Percentiles rank a stretch among this genome's conserved stretches.
phyloP scores from a whole-genome alignment of 2,797 vertebrate species.

The Mionectes olivaceus region DNA sequence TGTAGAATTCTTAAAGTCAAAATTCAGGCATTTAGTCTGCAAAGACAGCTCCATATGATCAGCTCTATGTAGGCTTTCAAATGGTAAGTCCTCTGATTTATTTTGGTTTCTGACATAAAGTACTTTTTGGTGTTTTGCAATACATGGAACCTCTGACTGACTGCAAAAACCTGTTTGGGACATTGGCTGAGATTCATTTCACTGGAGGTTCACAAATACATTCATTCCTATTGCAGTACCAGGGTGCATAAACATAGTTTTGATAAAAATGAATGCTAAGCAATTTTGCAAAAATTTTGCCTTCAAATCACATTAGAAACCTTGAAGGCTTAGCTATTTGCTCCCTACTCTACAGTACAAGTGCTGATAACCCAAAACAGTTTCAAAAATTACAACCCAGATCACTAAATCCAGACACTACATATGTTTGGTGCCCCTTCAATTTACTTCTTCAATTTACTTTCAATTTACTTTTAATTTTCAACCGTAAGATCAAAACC shows the following conservation, averaged over 20 bases:
- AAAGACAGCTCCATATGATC: background rate
- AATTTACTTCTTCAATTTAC: slow-evolving; percentile 44
- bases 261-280: background rate
- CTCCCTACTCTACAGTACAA: background rate
- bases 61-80: background rate
- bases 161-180: background rate
- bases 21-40: background rate
- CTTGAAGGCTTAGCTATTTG: background rate
- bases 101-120: background rate
- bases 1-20: background rate
- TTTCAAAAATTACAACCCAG: slow-evolving; percentile 8
- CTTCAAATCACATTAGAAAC: background rate
- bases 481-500: slow-evolving; percentile 43
- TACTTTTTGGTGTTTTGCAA: background rate
- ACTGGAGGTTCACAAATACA: background rate
- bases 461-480: slow-evolving; percentile 52
- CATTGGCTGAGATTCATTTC: background rate
- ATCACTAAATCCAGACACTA: background rate
- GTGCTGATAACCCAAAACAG: background rate
- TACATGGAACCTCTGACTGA: rapidly evolving
- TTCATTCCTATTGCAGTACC: background rate
- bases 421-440: background rate
- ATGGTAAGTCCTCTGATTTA: background rate
- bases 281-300: background rate
- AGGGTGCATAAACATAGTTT: background rate